Evolutionary conservation across 2,113 vertebrate species (phyloP).

Genomic region (Gobius niger): DNA sequence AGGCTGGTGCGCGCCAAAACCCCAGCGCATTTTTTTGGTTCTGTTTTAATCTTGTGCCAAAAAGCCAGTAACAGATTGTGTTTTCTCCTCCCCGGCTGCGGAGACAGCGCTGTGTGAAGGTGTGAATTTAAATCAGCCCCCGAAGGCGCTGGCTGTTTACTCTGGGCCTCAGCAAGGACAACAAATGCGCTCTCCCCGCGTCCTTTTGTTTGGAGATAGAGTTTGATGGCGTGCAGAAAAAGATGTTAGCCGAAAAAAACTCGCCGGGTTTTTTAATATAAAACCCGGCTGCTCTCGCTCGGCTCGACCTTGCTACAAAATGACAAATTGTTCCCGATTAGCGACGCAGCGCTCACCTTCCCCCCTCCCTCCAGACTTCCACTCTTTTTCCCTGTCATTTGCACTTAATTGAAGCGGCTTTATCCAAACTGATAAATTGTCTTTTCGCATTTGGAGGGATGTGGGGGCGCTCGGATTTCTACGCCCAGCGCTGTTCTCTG

Average conservation of each 20-base stretch:
- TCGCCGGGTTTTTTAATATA: neutral
- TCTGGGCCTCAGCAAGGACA: conserved; percentile 5
- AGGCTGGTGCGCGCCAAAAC: neutral
- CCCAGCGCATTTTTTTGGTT: neutral
- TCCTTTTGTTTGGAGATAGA: conserved; percentile 13
- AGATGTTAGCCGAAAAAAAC: conserved; percentile 3
- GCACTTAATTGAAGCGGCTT: conserved; percentile 9
- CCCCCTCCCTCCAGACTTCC: conserved; percentile 2
- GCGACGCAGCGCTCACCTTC: conserved; percentile 4
- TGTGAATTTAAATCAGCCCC: conserved; percentile 12
- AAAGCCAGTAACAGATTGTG: conserved; percentile 4
- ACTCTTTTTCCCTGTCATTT: conserved; percentile 9
- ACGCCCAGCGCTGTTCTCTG: neutral
- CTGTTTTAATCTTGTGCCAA: conserved; percentile 3
- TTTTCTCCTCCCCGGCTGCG: conserved; percentile 4
- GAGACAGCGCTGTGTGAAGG: conserved; percentile 6
- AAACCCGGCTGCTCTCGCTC: neutral
- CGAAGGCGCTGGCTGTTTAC: conserved; percentile 7
- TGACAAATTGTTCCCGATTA: conserved; percentile 11
- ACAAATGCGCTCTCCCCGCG: conserved; percentile 7
- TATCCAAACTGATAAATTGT: conserved; percentile 13
- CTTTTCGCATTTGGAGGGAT: neutral
- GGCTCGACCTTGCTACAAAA: conserved; percentile 7
- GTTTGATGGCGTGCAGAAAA: conserved; percentile 1
- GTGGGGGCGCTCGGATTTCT: neutral